A percentile compares a stretch with the other conserved stretches of the same genome.
These are phyloP conservation scores for Callitettix versicolor DNA, from an alignment of 1,140 invertebrate genomes.

Conservation along the genomic window DNA sequence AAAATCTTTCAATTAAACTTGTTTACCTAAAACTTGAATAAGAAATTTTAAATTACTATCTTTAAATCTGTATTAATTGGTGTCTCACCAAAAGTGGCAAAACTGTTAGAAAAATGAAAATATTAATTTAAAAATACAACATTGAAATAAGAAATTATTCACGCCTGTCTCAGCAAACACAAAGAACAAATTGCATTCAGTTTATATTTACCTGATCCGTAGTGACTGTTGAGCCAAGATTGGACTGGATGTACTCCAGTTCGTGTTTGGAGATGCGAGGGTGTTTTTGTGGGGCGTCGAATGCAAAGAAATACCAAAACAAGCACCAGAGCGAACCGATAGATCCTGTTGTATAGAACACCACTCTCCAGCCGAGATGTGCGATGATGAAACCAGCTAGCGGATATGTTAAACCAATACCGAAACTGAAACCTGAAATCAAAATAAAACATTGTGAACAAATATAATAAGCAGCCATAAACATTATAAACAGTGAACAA, in stretches of 20 bases:
- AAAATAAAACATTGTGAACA: neutral
- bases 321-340: conserved; percentile 53
- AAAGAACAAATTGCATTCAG: too few relatives aligned
- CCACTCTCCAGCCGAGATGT: conserved; percentile 50
- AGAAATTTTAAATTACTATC: too few relatives aligned
- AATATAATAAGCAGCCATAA: too few relatives aligned
- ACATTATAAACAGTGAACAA: neutral
- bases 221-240: conserved; percentile 39
- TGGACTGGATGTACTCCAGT: conserved; percentile 54
- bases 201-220: conserved; percentile 34
- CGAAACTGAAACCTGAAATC: conserved; percentile 50
- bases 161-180: too few relatives aligned
- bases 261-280: conserved; percentile 60
- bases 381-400: conserved; percentile 57
- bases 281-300: conserved; percentile 59
- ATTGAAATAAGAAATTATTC: too few relatives aligned
- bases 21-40: too few relatives aligned
- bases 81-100: too few relatives aligned
- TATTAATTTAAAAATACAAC: too few relatives aligned
- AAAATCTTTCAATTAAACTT: too few relatives aligned
- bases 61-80: too few relatives aligned
- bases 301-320: conserved; percentile 65
- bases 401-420: conserved; percentile 59
- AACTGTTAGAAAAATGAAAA: too few relatives aligned
- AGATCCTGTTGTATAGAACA: conserved; percentile 61